Evolutionary conservation across 2,888 invertebrate genomes (phyloP), one percentile per base, ranked within the genome.

Genomic region (Bugula neritina): DNA sequence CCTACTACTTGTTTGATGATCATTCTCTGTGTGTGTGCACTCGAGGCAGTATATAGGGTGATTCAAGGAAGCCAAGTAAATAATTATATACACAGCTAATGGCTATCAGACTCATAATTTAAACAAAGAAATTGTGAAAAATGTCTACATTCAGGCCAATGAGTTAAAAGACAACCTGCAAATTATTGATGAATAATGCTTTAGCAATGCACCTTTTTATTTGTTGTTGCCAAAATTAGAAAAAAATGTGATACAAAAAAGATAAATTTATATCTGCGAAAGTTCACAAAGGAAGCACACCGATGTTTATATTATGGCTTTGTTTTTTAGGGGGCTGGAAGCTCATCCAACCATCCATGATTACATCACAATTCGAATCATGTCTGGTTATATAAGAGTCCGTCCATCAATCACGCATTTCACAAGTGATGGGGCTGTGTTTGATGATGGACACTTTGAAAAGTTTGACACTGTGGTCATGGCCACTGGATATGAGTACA

Each of bases 401-500:
- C 81, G 80, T 74, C 79, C 81, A 31, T 76, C 83, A 69, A 77
- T 85, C 3, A 72, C 72, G 13, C 35, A 74, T 5, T 81, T 85
- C 74, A 73, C 74, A 1, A 75, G 77, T n/a, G 73, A 74, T 43
- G 75, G 75, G 1, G 82, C 82, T 10, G 72, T 75, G 23, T 84
- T 84, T 75, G 75, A 78, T 5, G 83, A 83, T 71, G 81, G 81
- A 17, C 76, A 78, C 1, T 73, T 52, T 1, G 78, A 79, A 71
- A 74, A 78, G 3, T 77, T 81, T 34, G 82, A 83, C 73, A 78
- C 80, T 73, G 81, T 86, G 1, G 79, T 85, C 35, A 76, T 83
- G 73, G 82, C 83, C 27, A 86, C 85, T 10, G 85, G 86, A 1
- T 86, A 84, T 75, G 80, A 83, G 21, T 84, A 85, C 76, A 80